These are phyloP conservation scores for Stichopus horrens DNA, from an alignment of 53 echinoderm and acorn worm genomes.

Conservation along the genomic window DNA sequence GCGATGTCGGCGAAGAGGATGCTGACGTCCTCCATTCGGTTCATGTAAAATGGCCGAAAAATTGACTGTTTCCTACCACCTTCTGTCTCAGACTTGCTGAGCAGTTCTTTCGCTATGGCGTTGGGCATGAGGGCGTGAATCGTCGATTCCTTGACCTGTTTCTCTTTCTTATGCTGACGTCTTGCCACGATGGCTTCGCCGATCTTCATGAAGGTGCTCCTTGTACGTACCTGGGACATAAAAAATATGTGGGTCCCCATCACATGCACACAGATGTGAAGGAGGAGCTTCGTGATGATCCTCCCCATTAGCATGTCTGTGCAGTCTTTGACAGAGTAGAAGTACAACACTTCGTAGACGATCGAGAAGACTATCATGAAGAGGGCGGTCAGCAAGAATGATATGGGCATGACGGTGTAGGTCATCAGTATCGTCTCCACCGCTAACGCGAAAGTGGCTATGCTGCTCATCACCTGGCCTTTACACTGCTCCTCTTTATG, in stretches of 20 bases:
- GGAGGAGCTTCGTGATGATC: constrained; percentile 83
- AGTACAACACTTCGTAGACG: constrained; percentile 85
- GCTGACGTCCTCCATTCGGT: constrained; percentile 93
- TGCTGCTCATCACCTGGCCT: constrained; percentile 69
- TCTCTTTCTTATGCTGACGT: constrained; percentile 79
- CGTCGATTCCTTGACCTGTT: constrained; percentile 87
- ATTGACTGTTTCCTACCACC: constrained; percentile 55
- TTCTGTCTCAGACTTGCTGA: constrained; percentile 60
- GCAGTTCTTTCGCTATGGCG: constrained; percentile 76
- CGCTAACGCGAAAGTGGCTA: constrained; percentile 87
- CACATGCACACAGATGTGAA: constrained; percentile 93
- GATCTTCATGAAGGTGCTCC: constrained; percentile 98
- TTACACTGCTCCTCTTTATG: constrained; percentile 4
- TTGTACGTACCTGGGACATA: constrained; percentile 93
- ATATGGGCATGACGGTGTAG: constrained; percentile 94
- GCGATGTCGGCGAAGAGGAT: constrained; percentile 98
- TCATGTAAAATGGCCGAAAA: constrained; percentile 98
- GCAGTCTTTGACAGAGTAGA: constrained; percentile 46
- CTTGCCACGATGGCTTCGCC: constrained; percentile 83
- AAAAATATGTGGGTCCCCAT: constrained; percentile 98
- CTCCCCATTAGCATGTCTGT: constrained; percentile 50
- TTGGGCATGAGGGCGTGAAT: constrained; percentile 95
- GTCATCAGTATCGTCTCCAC: constrained; percentile 95
- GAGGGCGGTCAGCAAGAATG: constrained; percentile 70
- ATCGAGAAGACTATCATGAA: constrained; percentile 78